These are phyloP conservation scores for Glyptemys insculpta DNA, from an alignment of 2,797 vertebrate species.

Conservation along the genomic window DNA sequence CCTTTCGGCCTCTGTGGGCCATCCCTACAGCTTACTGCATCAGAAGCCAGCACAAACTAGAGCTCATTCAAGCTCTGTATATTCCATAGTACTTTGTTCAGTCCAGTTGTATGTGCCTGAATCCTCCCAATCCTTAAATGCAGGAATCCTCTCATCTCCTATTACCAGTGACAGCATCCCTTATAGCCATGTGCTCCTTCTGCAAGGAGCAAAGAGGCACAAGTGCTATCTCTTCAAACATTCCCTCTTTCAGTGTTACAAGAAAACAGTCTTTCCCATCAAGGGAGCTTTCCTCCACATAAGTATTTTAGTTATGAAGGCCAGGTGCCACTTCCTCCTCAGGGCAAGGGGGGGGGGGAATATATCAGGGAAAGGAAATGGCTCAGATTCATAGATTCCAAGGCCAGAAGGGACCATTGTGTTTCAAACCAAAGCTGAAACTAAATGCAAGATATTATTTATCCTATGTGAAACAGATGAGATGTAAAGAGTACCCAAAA, in stretches of 20 bases:
- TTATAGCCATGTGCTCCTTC: not conserved
- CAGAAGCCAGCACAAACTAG: not conserved
- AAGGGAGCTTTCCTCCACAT: not conserved
- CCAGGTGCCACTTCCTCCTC: too few species aligned
- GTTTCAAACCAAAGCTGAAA: not conserved
- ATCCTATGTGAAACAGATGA: not conserved
- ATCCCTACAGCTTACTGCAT: too few species aligned
- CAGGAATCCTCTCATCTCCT: not conserved
- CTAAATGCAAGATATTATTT: not conserved
- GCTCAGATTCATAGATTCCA: not conserved
- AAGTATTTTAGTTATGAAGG: not conserved
- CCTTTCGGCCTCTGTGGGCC: too few species aligned
- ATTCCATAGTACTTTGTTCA: not conserved
- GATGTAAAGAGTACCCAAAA: not conserved
- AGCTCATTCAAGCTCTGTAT: not conserved
- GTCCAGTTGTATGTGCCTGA: too few species aligned
- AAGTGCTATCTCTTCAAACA: not conserved
- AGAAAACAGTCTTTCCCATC: not conserved
- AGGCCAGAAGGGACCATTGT: not conserved
- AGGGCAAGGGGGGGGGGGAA: not conserved
- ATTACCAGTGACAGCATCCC: accelerated
- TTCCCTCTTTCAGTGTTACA: not conserved
- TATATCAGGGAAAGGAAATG: not conserved
- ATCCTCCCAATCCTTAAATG: not conserved
- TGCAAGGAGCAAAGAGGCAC: not conserved